Base-by-base conservation (phyloP, 2,113 vertebrate species). In the Stercorarius parasiticus region DNA sequence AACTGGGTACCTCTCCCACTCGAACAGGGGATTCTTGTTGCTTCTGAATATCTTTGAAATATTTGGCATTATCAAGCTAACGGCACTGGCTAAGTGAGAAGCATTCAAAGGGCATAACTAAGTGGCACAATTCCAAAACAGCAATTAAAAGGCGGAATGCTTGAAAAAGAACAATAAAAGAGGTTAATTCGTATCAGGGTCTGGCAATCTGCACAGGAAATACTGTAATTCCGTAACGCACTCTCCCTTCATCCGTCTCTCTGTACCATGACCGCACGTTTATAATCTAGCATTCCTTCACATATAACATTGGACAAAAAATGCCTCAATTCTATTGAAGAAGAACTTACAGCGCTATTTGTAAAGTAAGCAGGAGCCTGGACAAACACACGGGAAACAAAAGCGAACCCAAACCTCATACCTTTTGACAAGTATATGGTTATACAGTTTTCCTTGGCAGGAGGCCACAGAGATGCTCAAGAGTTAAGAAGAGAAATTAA, bases 71-170 rank as follows among this genome's bases (percentile, higher is more conserved):
- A 89, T 49, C 58, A 64, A 86, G 64, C 86, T 89, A 95, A 93
- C 34, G 9, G 84, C 83, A 81, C 82, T 69, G 84, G 77, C 86
- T 97, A 95, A 97, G 86, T 69, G 94, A 91, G 91, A 93, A 88
- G 64, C 92, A 96, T 96, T 94, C 93, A 96, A 92, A 97, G 85
- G 95, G 93, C 83, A 92, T 72, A 95, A 93, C 90, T 73, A 70
- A 93, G 73, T 96, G 97, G 91, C 91, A 96, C 69, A 49, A 45
- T 58, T 97, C 95, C 96, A 96, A 96, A 95, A 69, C 82, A 79
- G 91, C 95, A 97, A 97, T 96, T 96, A 96, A 96, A 96, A 96
- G 93, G 92, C 58, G 16, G 76, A 95, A 93, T 86, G 87, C 94
- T 90, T 83, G 83, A 93, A 94, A 97, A 96, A 97, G 93, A 95